phyloP scores from a whole-genome alignment of 2,797 vertebrate genomes.

The Pseudocheirus occidentalis region DNA sequence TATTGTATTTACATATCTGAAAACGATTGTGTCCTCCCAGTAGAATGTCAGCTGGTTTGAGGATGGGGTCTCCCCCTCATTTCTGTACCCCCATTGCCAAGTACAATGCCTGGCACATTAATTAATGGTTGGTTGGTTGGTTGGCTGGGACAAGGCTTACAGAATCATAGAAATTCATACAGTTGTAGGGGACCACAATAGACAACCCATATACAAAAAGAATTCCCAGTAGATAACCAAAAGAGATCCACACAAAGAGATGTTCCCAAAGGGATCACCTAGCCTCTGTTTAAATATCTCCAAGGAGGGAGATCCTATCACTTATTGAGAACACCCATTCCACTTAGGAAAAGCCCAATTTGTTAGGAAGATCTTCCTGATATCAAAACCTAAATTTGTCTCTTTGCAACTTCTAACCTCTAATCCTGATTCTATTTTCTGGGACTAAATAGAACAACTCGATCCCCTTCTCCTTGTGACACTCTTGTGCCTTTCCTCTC shows the following conservation, averaged over 20 bases:
- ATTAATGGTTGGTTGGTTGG: neutral
- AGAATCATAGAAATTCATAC: neutral
- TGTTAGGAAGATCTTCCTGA: neutral
- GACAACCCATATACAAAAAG: neutral
- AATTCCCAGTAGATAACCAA: neutral
- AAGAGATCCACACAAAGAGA: neutral
- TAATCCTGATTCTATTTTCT: neutral
- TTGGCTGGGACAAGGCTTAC: neutral
- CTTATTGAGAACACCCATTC: neutral
- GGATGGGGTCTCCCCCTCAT: neutral
- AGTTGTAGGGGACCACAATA: neutral
- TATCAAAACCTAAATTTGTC: neutral
- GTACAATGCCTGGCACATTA: neutral
- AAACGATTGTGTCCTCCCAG: neutral
- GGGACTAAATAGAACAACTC: neutral
- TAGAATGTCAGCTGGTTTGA: neutral
- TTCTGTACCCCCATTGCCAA: neutral
- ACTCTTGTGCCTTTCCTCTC: neutral
- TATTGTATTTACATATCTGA: neutral
- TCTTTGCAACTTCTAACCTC: neutral
- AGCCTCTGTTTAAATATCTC: neutral
- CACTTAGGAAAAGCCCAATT: neutral
- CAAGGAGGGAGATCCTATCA: neutral
- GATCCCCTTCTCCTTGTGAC: neutral
- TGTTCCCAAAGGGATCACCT: too few species aligned